Percentiles rank a stretch among this genome's conserved stretches.
These are phyloP conservation scores for Drosophila eugracilis DNA, from an alignment of 1,140 invertebrate species.

Conservation along the genomic window DNA sequence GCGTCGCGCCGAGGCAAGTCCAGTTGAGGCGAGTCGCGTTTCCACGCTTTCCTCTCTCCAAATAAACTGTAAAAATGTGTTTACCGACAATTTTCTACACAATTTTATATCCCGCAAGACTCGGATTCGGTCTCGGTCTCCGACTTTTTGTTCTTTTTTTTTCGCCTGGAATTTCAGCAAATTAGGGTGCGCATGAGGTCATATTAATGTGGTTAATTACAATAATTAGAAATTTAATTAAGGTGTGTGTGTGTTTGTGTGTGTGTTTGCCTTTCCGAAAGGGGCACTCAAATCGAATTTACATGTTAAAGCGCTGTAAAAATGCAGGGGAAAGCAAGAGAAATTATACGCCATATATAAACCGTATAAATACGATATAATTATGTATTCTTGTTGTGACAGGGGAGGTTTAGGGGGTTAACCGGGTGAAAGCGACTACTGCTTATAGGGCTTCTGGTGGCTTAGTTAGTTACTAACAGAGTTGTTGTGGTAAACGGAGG, in stretches of 20 bases:
- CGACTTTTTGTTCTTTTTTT: constrained; percentile 23
- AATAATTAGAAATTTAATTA: constrained; percentile 84
- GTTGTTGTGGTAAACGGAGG: constrained; percentile 52
- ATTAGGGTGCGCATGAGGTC: constrained; percentile 82
- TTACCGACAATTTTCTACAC: constrained; percentile 83
- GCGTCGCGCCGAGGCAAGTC: no score
- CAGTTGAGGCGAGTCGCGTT: no score
- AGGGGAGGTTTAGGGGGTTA: not conserved
- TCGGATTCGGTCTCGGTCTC: constrained; percentile 10
- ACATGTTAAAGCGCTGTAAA: constrained; percentile 79
- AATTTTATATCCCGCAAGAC: constrained; percentile 74
- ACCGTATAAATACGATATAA: constrained; percentile 71
- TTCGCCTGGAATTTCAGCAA: constrained; percentile 71
- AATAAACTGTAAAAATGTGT: constrained; percentile 83
- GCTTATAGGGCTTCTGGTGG: no score
- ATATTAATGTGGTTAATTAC: constrained; percentile 83
- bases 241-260: constrained; percentile 56
- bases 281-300: constrained; percentile 70
- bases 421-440: not conserved
- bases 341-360: constrained; percentile 53
- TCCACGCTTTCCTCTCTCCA: constrained; percentile 44
- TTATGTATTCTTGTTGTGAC: constrained; percentile 33
- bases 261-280: constrained; percentile 15
- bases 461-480: constrained; percentile 40
- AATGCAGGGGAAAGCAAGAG: constrained; percentile 25